phyloP scores from a whole-genome alignment of 1,140 invertebrate genomes.

The Zaprionus vittiger region DNA sequence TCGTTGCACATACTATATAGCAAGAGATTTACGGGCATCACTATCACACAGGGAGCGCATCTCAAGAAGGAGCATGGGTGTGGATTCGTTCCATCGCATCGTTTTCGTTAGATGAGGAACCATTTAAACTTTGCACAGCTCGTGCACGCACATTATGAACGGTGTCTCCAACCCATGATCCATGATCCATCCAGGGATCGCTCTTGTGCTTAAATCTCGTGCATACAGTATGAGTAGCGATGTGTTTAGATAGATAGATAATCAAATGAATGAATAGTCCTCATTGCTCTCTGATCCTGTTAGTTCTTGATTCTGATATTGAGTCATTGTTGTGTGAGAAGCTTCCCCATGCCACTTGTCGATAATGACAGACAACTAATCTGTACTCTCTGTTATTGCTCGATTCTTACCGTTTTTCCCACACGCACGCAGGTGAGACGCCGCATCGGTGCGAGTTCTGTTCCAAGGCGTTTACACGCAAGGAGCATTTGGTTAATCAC shows the following conservation, averaged over 20 bases:
- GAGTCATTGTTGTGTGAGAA: conserved; percentile 86
- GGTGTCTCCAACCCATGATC: conserved; percentile 93
- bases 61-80: conserved; percentile 90
- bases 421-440: conserved; percentile 2
- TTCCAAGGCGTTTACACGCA: conserved; percentile 93
- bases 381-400: conserved; percentile 5
- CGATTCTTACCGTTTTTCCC: conserved; percentile 4
- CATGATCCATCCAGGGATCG: conserved; percentile 90
- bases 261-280: not conserved
- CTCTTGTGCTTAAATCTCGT: conserved; percentile 90
- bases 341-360: not conserved
- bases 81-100: conserved; percentile 89
- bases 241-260: conserved; percentile 89
- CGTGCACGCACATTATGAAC: conserved; percentile 89
- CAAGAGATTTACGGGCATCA: conserved; percentile 91
- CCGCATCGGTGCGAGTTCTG: conserved; percentile 92
- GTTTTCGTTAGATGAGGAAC: conserved; percentile 91
- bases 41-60: conserved; percentile 86
- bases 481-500: conserved; percentile 91
- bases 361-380: conserved; percentile 4
- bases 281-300: not conserved
- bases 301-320: not conserved
- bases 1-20: conserved; percentile 88
- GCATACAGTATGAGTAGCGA: conserved; percentile 88
- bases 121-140: conserved; percentile 91